These are phyloP conservation scores for Halesus radiatus DNA, from an alignment of 1,140 invertebrate genomes.

Conservation along the genomic window DNA sequence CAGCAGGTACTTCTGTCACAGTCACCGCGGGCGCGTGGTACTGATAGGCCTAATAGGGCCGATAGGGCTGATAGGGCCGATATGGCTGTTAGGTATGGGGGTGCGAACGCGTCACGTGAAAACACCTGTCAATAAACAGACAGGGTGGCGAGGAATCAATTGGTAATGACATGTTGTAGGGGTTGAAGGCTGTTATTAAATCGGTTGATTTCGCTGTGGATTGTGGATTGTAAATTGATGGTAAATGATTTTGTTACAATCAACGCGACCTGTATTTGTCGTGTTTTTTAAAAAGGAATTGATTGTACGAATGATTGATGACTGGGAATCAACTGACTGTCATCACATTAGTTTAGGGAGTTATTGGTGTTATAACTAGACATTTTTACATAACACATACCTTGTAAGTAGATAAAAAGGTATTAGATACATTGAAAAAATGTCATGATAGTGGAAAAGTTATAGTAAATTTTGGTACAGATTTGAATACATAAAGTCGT, in stretches of 20 bases:
- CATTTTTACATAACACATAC: too few relatives aligned
- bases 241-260: background rate
- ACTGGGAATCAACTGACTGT: too few relatives aligned
- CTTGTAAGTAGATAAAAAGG: too few relatives aligned
- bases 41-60: background rate
- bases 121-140: constrained; percentile 16
- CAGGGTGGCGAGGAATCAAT: background rate
- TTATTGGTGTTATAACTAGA: too few relatives aligned
- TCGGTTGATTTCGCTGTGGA: background rate
- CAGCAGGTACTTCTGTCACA: too few relatives aligned
- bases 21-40: too few relatives aligned
- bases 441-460: too few relatives aligned
- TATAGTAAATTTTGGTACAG: too few relatives aligned
- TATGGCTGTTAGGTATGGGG: background rate
- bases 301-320: too few relatives aligned
- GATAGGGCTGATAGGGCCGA: background rate
- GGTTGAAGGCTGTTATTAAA: constrained; percentile 1
- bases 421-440: too few relatives aligned
- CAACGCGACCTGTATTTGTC: background rate
- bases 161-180: constrained; percentile 12
- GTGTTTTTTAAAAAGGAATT: background rate
- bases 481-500: too few relatives aligned
- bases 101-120: background rate
- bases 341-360: too few relatives aligned
- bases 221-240: background rate